Percentiles rank a stretch among this genome's conserved stretches.
These are phyloP conservation scores for Zygaena filipendulae DNA, from an alignment of 2,888 invertebrate species.

Conservation along the genomic window DNA sequence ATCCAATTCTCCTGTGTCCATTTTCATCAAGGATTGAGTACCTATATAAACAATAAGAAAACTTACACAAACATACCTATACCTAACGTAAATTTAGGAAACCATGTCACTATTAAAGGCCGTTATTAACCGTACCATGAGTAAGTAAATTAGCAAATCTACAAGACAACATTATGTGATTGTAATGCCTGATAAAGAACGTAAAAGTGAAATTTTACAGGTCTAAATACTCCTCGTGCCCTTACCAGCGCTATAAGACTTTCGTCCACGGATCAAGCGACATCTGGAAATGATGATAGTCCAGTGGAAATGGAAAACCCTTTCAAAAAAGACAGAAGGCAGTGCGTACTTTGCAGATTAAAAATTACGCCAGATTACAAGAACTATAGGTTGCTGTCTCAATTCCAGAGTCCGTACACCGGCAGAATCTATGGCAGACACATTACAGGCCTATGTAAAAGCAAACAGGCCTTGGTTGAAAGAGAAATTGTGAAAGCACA, in stretches of 20 bases:
- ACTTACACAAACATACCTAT: no score
- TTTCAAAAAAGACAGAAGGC: slow-evolving; percentile 75
- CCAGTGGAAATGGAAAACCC: slow-evolving; percentile 81
- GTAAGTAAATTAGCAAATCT: no score
- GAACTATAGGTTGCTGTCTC: slow-evolving; percentile 90
- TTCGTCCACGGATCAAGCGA: slow-evolving; percentile 25
- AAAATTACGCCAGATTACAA: slow-evolving; percentile 89
- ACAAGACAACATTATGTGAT: no score
- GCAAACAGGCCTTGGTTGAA: slow-evolving; percentile 81
- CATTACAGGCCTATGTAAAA: slow-evolving; percentile 91
- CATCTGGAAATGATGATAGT: slow-evolving; percentile 29
- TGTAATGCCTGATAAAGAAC: no score
- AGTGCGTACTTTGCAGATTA: slow-evolving; percentile 86
- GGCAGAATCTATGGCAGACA: slow-evolving; percentile 92
- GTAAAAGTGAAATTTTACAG: no score
- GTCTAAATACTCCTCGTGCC: slow-evolving; percentile 25
- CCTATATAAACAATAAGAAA: no score
- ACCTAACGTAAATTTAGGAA: no score
- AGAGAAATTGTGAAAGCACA: slow-evolving; percentile 80
- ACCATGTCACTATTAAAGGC: slow-evolving; percentile 38
- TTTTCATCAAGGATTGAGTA: no score
- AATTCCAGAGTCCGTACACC: slow-evolving; percentile 96
- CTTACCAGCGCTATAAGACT: no score
- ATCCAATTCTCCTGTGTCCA: no score
- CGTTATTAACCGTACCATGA: slow-evolving; percentile 26